These are phyloP conservation scores for Mythimna ferrago DNA, from an alignment of 2,888 invertebrate genomes.

Conservation along the genomic window DNA sequence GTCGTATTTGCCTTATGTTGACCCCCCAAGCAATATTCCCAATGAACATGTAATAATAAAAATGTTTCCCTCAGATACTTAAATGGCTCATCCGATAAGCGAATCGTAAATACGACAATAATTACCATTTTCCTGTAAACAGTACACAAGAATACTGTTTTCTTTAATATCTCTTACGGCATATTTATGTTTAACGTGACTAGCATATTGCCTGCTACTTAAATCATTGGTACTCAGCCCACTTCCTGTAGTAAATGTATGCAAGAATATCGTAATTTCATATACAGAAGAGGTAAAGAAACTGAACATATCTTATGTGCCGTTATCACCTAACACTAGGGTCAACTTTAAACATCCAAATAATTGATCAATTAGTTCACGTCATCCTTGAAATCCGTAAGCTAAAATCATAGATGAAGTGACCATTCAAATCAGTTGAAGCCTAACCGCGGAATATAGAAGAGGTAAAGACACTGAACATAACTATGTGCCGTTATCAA, in stretches of 20 bases:
- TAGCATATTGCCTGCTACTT: conserved; percentile 44
- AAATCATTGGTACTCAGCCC: conserved; percentile 24
- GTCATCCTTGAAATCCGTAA: conserved; percentile 34
- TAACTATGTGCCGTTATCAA: too few species aligned
- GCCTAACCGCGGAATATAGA: conserved; percentile 75
- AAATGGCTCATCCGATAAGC: conserved; percentile 23
- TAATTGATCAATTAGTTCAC: conserved; percentile 37
- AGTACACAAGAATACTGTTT: conserved; percentile 36
- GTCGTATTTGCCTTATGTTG: not conserved
- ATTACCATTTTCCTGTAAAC: conserved; percentile 42
- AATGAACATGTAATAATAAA: conserved; percentile 14
- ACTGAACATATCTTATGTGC: not conserved
- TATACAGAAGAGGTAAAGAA: not conserved
- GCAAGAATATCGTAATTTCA: not conserved
- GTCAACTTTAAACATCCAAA: conserved; percentile 39
- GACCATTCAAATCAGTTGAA: conserved; percentile 82
- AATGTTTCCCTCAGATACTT: not conserved
- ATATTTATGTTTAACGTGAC: conserved; percentile 52
- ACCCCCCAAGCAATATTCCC: not conserved
- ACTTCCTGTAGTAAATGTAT: conserved; percentile 18
- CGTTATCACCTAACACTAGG: not conserved
- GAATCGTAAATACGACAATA: conserved; percentile 30
- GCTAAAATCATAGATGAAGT: conserved; percentile 72
- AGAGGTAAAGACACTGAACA: too few species aligned
- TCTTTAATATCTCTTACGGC: conserved; percentile 35